Evolutionary conservation across 2,113 vertebrate species (phyloP), one percentile per base, ranked within the genome.

Genomic region (Zapus hudsonius): DNA sequence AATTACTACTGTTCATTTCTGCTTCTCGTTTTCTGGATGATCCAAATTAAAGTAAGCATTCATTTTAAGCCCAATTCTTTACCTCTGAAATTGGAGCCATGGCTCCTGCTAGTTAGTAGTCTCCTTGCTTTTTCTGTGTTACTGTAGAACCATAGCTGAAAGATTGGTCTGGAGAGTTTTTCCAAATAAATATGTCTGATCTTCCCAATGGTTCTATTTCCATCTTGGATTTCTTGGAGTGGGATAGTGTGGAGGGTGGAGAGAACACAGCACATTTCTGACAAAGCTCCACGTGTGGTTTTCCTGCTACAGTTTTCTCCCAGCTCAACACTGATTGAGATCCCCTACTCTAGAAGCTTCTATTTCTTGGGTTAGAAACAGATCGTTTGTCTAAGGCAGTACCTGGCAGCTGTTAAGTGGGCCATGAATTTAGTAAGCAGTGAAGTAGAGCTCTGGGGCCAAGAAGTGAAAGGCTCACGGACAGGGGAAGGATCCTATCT

Each of bases 21-120:
- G 27, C 25, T 67, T 95, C 61, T 91, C 42, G 44, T 73, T 93
- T 94, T 59, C 81, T 84, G 29, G 69, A 38, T 42, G 29, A 59
- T 70, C 25, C 36, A 78, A 80, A 63, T 52, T 59, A 55, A 92
- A 88, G 19, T 72, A 94, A 84, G 11, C 40, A 76, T 47, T 94
- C 33, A 76, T 79, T 87, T 87, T 57, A 94, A 93, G 31, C 38
- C 25, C 27, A 7, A 47, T 27, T 90, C 25, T 40, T 23, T 67
- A 72, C 10, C 12, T 16, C 15, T 5, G 29, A 66, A 8, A 23
- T 47, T 94, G 73, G n/a, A 92, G 67, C 36, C 13, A 67, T 79
- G 31, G 10, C 40, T 91, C 22, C 33, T 84, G 19, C n/a, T 86
- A 29, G 52, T 47, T 80, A 44, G 42, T n/a, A 12, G 17, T 64